These are phyloP conservation scores for Bellardia pandia DNA, from an alignment of 2,888 invertebrate genomes.

Conservation along the genomic window DNA sequence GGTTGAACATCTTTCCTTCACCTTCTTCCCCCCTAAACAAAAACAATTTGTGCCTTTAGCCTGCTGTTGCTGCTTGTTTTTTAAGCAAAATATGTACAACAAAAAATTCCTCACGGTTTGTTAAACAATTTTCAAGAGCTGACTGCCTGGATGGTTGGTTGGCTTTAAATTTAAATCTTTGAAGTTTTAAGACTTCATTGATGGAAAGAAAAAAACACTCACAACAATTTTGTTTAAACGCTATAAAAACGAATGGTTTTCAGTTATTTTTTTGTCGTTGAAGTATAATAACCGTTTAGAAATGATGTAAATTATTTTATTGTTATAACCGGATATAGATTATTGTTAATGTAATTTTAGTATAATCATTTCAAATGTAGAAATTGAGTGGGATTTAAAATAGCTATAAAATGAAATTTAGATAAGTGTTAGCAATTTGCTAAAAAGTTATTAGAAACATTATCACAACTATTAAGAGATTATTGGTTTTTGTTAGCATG, in stretches of 20 bases:
- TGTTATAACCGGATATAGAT: slow-evolving; percentile 56
- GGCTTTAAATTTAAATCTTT: slow-evolving; percentile 55
- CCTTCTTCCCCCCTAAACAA: slow-evolving; percentile 11
- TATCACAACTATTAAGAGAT: no score
- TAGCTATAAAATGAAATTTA: not conserved
- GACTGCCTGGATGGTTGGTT: slow-evolving; percentile 27
- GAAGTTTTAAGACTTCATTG: slow-evolving; percentile 1
- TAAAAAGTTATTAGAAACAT: not conserved
- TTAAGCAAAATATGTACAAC: not conserved
- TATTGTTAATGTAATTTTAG: slow-evolving; percentile 44
- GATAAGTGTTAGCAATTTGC: not conserved
- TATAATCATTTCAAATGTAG: slow-evolving; percentile 16
- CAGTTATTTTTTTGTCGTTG: not conserved
- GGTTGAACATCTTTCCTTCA: slow-evolving; percentile 29
- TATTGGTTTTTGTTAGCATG: no score
- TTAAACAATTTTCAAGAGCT: slow-evolving; percentile 58
- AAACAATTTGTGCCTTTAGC: slow-evolving; percentile 42
- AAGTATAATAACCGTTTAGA: slow-evolving; percentile 56
- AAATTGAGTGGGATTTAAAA: slow-evolving; percentile 25
- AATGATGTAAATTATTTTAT: slow-evolving; percentile 67
- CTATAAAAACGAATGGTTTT: slow-evolving; percentile 60
- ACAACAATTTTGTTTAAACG: slow-evolving; percentile 47
- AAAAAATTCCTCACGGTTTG: slow-evolving; percentile 62
- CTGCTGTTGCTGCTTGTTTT: slow-evolving; percentile 49
- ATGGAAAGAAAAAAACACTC: not conserved